Percentiles rank a stretch among this genome's conserved stretches.
Evolutionary conservation across 2,113 vertebrate genomes (phyloP).

Genomic region (Phrynocephalus versicolor): DNA sequence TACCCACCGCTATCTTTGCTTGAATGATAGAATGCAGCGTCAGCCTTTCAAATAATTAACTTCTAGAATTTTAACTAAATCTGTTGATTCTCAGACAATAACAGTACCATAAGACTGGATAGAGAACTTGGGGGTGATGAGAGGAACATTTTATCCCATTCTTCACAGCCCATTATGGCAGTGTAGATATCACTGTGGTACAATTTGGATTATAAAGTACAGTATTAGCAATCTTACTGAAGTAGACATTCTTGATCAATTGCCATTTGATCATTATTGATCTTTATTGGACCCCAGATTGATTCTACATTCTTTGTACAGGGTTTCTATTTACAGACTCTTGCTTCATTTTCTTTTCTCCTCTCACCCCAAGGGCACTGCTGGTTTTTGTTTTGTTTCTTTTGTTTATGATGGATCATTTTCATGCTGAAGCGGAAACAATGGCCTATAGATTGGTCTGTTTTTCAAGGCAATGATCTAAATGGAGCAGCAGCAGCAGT

Average conservation of each 20-base stretch:
- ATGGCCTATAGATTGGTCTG: background rate
- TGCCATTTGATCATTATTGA: slow-evolving; percentile 1
- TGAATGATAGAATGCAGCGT: background rate
- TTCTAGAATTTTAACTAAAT: background rate
- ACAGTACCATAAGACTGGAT: background rate
- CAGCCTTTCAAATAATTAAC: background rate
- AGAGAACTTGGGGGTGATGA: no score
- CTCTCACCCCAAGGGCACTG: background rate
- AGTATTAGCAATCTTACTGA: background rate
- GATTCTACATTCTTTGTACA: background rate
- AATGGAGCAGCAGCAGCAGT: background rate
- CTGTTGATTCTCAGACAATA: background rate
- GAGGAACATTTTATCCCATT: background rate
- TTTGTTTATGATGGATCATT: slow-evolving; percentile 5
- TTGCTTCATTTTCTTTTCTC: background rate
- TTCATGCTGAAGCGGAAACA: background rate
- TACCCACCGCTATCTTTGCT: background rate
- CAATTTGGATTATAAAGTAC: background rate
- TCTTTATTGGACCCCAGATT: background rate
- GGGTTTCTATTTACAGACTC: background rate
- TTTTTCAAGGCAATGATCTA: background rate
- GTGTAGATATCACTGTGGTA: background rate
- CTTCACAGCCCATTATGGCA: background rate
- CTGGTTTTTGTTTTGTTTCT: background rate
- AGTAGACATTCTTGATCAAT: background rate